Percentiles rank a stretch among this genome's conserved stretches.
phyloP scores from a whole-genome alignment of 1,140 invertebrate species.

The Lysiphlebus fabarum region DNA sequence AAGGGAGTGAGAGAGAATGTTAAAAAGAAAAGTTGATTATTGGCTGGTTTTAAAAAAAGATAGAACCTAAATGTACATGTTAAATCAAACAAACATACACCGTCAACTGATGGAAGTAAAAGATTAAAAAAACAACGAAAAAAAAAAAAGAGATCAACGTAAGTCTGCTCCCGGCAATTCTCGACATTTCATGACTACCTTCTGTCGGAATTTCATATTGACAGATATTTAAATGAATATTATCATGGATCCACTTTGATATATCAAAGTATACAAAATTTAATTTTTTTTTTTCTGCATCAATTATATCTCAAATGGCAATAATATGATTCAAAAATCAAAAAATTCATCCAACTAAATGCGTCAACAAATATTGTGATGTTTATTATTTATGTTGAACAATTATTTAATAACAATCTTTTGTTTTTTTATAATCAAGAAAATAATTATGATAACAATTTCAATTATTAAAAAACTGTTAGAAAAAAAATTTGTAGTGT shows the following conservation, averaged over 20 bases:
- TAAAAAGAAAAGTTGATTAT: slow-evolving; percentile 17
- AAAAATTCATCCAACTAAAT: no score
- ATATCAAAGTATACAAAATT: slow-evolving; percentile 34
- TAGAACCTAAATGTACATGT: not conserved
- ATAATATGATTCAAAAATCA: slow-evolving; percentile 23
- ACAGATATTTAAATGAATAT: slow-evolving; percentile 56
- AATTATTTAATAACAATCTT: no score
- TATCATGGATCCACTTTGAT: slow-evolving; percentile 46
- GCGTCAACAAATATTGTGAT: no score
- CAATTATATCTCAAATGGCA: slow-evolving; percentile 10
- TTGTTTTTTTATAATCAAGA: no score
- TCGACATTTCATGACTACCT: slow-evolving; percentile 17
- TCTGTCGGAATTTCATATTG: slow-evolving; percentile 43
- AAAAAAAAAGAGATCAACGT: slow-evolving; percentile 16
- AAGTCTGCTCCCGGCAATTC: slow-evolving; percentile 38
- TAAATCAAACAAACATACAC: not conserved
- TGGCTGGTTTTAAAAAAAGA: slow-evolving; percentile 11
- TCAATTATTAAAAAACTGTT: no score
- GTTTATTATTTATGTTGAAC: no score
- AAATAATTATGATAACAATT: no score
- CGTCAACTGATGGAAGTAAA: slow-evolving; percentile 16
- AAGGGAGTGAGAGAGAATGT: slow-evolving; percentile 12
- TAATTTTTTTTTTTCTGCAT: no score
- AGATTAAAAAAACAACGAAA: slow-evolving; percentile 29
- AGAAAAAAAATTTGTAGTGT: no score